Evolutionary conservation across 2,113 vertebrate species (phyloP).

Genomic region (Ciconia maguari): DNA sequence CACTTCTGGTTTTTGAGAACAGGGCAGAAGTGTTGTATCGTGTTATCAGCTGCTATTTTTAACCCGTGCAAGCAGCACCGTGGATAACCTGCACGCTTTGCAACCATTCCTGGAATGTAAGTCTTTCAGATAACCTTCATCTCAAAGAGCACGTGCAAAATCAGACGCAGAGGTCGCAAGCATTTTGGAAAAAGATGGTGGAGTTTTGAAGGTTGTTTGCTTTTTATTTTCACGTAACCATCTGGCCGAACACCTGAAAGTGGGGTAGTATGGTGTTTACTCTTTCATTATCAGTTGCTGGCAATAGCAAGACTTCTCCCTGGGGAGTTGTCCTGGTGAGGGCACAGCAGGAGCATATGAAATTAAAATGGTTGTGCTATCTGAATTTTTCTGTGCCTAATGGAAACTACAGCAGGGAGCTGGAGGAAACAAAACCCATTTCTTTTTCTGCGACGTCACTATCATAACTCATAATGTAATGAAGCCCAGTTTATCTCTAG

Average conservation of each 20-base stretch:
- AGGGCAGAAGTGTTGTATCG: neutral
- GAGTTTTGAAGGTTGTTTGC: neutral
- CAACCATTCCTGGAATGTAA: neutral
- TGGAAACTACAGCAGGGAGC: neutral
- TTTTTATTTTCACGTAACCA: neutral
- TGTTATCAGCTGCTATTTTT: constrained; percentile 31
- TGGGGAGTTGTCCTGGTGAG: neutral
- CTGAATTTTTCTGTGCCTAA: neutral
- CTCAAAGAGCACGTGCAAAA: neutral
- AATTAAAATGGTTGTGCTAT: neutral
- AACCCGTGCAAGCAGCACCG: neutral
- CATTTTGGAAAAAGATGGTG: neutral
- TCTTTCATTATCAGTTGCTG: neutral
- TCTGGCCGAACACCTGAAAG: neutral
- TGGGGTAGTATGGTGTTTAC: neutral
- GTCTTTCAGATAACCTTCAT: constrained; percentile 7
- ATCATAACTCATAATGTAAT: neutral
- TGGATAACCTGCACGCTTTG: neutral
- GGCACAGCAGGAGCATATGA: constrained; percentile 12
- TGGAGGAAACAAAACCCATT: neutral
- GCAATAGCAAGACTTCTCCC: neutral
- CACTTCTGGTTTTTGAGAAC: neutral
- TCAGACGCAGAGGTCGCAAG: neutral
- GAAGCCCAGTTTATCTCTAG: neutral
- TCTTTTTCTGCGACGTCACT: neutral